Evolutionary conservation across 2,797 vertebrate species (phyloP), one percentile per base, ranked within the genome.

Genomic region (Geotrypetes seraphini): DNA sequence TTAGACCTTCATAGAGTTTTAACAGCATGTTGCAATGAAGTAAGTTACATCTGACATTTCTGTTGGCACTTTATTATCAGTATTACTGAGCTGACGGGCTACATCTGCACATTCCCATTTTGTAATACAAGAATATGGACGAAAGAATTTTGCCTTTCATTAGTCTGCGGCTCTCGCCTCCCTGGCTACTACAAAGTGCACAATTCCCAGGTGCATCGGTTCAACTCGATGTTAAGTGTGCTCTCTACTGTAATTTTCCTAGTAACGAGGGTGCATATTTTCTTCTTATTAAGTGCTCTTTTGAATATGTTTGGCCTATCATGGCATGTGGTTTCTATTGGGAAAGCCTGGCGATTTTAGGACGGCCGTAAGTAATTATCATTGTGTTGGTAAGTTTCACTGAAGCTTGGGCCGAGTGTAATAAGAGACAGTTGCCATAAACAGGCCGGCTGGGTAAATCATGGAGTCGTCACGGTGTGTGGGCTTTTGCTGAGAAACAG

Each of bases 241-340:
- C 47, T 53, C 42, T 49, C 48, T 44, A 39, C 26, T 14, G 12
- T 10, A 46, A 70, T 64, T 52, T 62, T 64, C 69, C 59, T 50
- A 55, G 63, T 71, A 79, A 62, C 73, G 85, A 79, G 74, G 68
- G 75, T 79, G 85, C 85, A 80, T 90, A 85, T 90, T 92, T 90
- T 85, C 79, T 87, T 78, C 85, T 94, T 88, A 96, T 91, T 95
- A 82, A 85, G 83, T 77, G 64, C 62, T 73, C 77, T 79, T 83
- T 73, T 61, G 78, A 80, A 75, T 73, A 44, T 36, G 48, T 53
- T 56, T 63, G 19, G 50, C 60, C 75, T 72, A 71, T 78, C 71
- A 69, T 61, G 81, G 84, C 93, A 98, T 96, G 90, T 98, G 92
- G 88, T 91, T 96, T 87, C 91, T 84, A 96, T 97, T 97, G 96